Conservation (phyloP, 2,797 vertebrate genomes). For the Girardinus metallicus region DNA sequence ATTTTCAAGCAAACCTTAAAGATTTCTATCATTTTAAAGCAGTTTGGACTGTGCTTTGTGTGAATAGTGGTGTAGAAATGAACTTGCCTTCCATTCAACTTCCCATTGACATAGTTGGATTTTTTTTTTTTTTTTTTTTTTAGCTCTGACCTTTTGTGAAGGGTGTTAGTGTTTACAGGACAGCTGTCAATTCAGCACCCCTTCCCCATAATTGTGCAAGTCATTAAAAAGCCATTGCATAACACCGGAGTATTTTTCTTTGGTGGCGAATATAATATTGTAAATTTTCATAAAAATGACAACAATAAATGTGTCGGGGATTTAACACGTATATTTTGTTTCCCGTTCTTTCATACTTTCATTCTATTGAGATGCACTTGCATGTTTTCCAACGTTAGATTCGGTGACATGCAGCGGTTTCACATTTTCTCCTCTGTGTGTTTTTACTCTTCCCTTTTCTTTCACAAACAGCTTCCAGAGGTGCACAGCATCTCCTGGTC, state of each 20-base stretch:
- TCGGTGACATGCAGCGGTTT: not conserved
- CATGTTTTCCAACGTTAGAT: not conserved
- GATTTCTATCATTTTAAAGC: not conserved
- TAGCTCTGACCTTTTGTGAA: not conserved
- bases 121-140: not conserved
- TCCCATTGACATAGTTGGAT: not conserved
- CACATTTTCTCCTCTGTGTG: slow-evolving; percentile 16
- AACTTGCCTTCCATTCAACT: not conserved
- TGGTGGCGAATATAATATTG: not conserved
- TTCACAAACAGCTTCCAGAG: slow-evolving; percentile 28
- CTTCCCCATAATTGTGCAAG: not conserved
- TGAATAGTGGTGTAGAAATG: not conserved
- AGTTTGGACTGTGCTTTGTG: not conserved
- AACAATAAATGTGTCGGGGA: not conserved
- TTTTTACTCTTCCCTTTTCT: slow-evolving; percentile 4
- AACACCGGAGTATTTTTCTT: not conserved
- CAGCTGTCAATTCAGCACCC: not conserved
- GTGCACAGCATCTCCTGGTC: slow-evolving; percentile 31
- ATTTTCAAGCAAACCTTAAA: not conserved
- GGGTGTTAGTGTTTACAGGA: not conserved
- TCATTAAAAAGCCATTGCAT: not conserved
- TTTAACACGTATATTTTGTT: not conserved
- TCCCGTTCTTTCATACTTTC: not conserved
- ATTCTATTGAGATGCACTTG: not conserved
- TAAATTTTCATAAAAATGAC: not conserved